phyloP scores from a whole-genome alignment of 2,113 vertebrate species.

The Myanophis thanlyinensis region DNA sequence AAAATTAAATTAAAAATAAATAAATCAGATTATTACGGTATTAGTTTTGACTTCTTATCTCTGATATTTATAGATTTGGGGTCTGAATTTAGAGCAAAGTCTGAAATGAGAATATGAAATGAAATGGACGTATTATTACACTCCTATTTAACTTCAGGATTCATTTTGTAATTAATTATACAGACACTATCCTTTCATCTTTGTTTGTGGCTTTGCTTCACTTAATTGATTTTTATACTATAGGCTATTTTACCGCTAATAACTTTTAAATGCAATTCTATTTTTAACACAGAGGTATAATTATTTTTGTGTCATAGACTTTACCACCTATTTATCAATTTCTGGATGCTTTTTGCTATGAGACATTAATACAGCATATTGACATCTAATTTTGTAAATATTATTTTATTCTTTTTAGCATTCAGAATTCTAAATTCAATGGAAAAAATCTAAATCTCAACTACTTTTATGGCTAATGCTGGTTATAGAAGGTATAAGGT shows the following conservation, averaged over 20 bases:
- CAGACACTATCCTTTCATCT: neutral
- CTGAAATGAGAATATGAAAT: neutral
- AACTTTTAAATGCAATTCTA: neutral
- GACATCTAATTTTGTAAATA: neutral
- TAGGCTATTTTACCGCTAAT: neutral
- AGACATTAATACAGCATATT: neutral
- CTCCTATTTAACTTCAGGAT: neutral
- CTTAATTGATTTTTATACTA: neutral
- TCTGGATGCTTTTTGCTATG: neutral
- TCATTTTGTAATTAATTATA: neutral
- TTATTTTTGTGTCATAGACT: neutral
- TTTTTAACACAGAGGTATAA: neutral
- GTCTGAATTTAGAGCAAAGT: neutral
- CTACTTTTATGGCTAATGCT: conserved; percentile 41
- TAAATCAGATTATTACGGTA: neutral
- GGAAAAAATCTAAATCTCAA: conserved; percentile 5
- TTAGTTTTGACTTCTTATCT: neutral
- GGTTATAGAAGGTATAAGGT: conserved; percentile 18
- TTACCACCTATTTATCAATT: neutral
- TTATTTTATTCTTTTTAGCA: neutral
- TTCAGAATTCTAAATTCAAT: neutral
- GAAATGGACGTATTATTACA: neutral
- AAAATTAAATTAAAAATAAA: neutral
- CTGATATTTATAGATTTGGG: neutral
- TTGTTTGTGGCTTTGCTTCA: neutral